phyloP scores from a whole-genome alignment of 2,113 vertebrate species.

The Corythoichthys intestinalis region DNA sequence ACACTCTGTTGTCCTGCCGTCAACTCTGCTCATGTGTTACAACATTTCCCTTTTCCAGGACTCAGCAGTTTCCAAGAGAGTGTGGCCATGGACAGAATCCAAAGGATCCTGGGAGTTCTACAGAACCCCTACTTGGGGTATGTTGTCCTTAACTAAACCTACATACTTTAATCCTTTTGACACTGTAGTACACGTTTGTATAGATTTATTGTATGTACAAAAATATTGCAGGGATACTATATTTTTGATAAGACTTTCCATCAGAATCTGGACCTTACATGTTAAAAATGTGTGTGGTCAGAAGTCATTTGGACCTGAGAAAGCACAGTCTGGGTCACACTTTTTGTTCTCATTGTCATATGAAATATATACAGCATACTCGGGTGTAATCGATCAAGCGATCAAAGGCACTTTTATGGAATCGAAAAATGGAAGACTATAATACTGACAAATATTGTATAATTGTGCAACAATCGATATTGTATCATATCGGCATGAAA shows the following conservation, averaged over 20 bases:
- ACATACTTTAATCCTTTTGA: neutral
- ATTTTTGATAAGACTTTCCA: neutral
- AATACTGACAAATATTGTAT: too few relatives aligned
- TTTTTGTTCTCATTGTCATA: neutral
- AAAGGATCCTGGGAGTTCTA: conserved; percentile 80
- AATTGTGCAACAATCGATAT: too few relatives aligned
- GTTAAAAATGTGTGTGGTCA: neutral
- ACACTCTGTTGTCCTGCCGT: conserved; percentile 50
- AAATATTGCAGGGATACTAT: neutral
- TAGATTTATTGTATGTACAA: neutral
- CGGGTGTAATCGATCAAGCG: too few relatives aligned
- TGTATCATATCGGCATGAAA: too few relatives aligned
- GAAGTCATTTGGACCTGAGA: neutral
- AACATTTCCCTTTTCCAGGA: conserved; percentile 62
- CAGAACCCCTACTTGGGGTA: conserved; percentile 76
- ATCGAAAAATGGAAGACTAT: too few relatives aligned
- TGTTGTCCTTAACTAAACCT: conserved; percentile 36
- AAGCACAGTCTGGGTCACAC: neutral
- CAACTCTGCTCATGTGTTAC: conserved; percentile 35
- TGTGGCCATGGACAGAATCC: conserved; percentile 78
- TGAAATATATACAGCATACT: too few relatives aligned
- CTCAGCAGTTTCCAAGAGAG: conserved; percentile 81
- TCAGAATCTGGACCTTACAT: neutral
- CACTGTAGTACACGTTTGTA: too few relatives aligned
- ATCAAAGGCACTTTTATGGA: too few relatives aligned